A percentile compares a stretch with the other conserved stretches of the same genome.
Conservation (phyloP, 2,797 vertebrate genomes). For the Salarias fasciatus region DNA sequence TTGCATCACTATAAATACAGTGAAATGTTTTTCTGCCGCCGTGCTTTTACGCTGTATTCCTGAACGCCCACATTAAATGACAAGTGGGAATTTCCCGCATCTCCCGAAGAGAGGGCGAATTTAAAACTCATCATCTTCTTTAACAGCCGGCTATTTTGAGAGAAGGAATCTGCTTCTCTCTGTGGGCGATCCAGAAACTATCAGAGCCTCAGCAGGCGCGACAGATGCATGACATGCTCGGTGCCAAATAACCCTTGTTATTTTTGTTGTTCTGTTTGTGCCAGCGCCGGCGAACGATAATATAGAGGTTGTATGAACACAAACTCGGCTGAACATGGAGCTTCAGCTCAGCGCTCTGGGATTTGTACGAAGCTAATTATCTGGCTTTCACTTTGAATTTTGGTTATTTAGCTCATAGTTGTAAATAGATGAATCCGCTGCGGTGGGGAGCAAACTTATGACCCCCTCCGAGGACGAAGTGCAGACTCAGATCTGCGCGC, state of each 20-base stretch:
- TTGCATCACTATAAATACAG: too few relatives aligned
- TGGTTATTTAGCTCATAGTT: slow-evolving; percentile 10
- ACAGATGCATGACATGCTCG: slow-evolving; percentile 59
- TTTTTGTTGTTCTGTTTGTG: slow-evolving; percentile 57
- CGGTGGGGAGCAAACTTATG: slow-evolving; percentile 31
- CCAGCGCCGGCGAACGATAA: slow-evolving; percentile 49
- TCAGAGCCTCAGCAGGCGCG: slow-evolving; percentile 61
- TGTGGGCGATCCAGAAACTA: slow-evolving; percentile 52
- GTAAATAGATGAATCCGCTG: slow-evolving; percentile 18
- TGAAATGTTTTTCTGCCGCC: slow-evolving; percentile 17
- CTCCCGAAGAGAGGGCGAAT: slow-evolving; percentile 25
- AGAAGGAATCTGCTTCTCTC: slow-evolving; percentile 54
- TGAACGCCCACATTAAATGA: slow-evolving; percentile 35
- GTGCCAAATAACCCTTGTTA: slow-evolving; percentile 58
- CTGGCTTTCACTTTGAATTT: slow-evolving; percentile 39
- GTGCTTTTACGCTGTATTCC: slow-evolving; percentile 1
- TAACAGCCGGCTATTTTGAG: slow-evolving; percentile 62
- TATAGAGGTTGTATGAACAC: slow-evolving; percentile 10
- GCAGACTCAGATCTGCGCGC: slow-evolving; percentile 5
- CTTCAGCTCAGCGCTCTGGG: slow-evolving; percentile 21
- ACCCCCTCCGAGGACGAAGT: slow-evolving; percentile 30
- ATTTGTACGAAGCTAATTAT: slow-evolving; percentile 43
- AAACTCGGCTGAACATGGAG: slow-evolving; percentile 2
- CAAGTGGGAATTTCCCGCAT: slow-evolving; percentile 42
- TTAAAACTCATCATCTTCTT: slow-evolving; percentile 65